A percentile compares a stretch with the other conserved stretches of the same genome.
Evolutionary conservation across 2,797 vertebrate genomes (phyloP).

Genomic region (Setipinna tenuifilis): DNA sequence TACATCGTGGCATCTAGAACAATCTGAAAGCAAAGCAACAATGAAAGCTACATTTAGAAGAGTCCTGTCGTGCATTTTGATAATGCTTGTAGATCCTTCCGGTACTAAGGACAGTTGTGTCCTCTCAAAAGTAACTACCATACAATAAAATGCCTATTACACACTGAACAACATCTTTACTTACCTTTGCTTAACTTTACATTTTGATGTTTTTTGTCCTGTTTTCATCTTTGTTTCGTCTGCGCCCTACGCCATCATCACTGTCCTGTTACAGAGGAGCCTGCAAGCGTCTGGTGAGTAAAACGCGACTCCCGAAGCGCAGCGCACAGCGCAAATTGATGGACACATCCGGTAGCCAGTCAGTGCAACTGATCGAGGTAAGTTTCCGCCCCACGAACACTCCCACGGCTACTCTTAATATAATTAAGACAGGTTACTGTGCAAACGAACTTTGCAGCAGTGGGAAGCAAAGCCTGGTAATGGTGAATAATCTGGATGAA

Average conservation of each 20-base stretch:
- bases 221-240: neutral
- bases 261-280: neutral
- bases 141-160: neutral
- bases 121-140: neutral
- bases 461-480: too few relatives aligned
- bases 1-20: slow-evolving; percentile 42
- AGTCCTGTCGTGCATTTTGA: neutral
- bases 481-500: too few relatives aligned
- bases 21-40: slow-evolving; percentile 24
- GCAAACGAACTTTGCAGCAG: neutral
- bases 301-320: neutral
- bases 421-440: neutral
- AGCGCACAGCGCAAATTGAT: slow-evolving; percentile 2
- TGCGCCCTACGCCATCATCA: neutral
- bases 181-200: neutral
- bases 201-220: neutral
- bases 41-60: neutral
- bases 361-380: neutral
- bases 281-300: neutral
- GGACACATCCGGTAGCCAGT: neutral
- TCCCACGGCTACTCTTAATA: neutral
- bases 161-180: neutral
- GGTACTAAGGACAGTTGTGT: neutral
- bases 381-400: neutral
- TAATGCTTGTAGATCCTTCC: neutral